A percentile compares a stretch with the other conserved stretches of the same genome.
phyloP scores from a whole-genome alignment of 2,888 invertebrate genomes.

The Phyllotreta cruciferae region DNA sequence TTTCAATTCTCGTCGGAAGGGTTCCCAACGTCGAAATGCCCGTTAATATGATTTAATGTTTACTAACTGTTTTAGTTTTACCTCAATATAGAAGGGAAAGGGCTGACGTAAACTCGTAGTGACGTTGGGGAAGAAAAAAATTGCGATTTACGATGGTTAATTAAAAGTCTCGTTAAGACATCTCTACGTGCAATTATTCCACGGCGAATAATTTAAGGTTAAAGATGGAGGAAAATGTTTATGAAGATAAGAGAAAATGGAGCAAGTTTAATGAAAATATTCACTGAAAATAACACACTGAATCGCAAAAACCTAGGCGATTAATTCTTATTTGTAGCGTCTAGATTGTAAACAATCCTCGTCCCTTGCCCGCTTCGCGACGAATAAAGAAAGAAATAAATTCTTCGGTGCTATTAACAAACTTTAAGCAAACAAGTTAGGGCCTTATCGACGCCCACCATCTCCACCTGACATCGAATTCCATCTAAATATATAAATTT shows the following conservation, averaged over 20 bases:
- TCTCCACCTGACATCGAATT: constrained; percentile 28
- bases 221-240: too few species aligned
- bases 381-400: constrained; percentile 22
- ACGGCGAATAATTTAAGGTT: too few species aligned
- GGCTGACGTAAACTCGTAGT: neutral
- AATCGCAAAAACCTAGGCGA: too few species aligned
- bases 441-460: constrained; percentile 24
- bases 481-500: constrained; percentile 32
- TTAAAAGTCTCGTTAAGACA: too few species aligned
- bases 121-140: neutral
- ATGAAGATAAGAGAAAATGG: too few species aligned
- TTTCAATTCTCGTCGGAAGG: constrained; percentile 19
- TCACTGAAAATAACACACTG: too few species aligned
- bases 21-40: constrained; percentile 4
- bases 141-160: too few species aligned
- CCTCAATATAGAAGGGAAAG: neutral
- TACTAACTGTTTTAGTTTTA: constrained; percentile 18
- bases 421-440: constrained; percentile 29
- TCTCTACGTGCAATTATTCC: too few species aligned
- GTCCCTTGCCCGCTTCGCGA: constrained; percentile 3
- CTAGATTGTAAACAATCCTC: constrained; percentile 21
- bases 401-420: constrained; percentile 24
- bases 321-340: constrained; percentile 9
- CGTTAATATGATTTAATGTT: constrained; percentile 23
- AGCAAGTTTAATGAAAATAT: too few species aligned